Conservation (phyloP, 2,888 invertebrate species). For the Chloromyia formosa region DNA sequence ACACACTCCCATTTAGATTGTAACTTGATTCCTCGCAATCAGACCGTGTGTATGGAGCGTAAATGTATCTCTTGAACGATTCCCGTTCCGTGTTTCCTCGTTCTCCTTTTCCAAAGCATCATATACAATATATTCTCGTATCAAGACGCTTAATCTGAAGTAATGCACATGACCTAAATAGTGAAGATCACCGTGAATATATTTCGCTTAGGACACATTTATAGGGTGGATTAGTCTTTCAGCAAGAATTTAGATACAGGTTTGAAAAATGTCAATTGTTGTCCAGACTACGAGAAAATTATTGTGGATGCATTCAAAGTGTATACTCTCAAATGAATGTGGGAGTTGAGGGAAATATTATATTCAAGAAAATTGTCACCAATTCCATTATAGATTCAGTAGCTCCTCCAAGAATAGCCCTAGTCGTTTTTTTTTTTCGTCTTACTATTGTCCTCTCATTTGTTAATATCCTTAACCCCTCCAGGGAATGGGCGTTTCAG, state of each 20-base stretch:
- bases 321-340: too few relatives aligned
- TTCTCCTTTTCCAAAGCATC: conserved; percentile 15
- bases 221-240: conserved; percentile 44
- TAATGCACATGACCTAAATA: conserved; percentile 46
- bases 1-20: conserved; percentile 38
- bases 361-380: too few relatives aligned
- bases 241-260: not conserved
- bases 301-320: too few relatives aligned
- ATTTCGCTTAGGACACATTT: conserved; percentile 35
- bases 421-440: too few relatives aligned
- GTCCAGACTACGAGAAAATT: too few relatives aligned
- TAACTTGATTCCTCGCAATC: conserved; percentile 23
- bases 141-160: conserved; percentile 43
- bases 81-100: not conserved
- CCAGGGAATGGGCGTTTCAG: too few relatives aligned
- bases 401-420: too few relatives aligned
- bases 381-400: too few relatives aligned
- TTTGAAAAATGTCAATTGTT: too few relatives aligned
- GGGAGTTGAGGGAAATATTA: too few relatives aligned
- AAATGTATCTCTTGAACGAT: not conserved
- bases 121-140: conserved; percentile 17
- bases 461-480: too few relatives aligned
- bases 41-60: not conserved
- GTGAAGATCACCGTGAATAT: conserved; percentile 36
- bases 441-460: too few relatives aligned